Percentiles rank a stretch among this genome's conserved stretches.
phyloP scores from a whole-genome alignment of 2,888 invertebrate genomes.

The Encarsia formosa region DNA sequence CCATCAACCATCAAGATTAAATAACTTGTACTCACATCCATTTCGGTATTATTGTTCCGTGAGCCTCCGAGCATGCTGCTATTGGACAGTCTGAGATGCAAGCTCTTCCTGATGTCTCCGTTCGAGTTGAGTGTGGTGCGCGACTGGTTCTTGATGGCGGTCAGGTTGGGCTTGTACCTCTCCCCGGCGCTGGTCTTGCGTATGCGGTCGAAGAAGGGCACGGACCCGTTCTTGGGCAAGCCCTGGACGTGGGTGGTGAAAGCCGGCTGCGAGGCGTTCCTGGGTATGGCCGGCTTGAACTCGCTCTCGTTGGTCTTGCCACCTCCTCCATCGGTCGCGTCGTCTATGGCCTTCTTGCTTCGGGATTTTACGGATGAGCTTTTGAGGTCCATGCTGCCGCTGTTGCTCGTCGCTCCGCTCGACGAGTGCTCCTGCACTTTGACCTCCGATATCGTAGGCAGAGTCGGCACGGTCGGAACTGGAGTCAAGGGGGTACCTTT shows the following conservation, averaged over 20 bases:
- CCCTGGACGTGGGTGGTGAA: conserved; percentile 72
- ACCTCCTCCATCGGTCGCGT: conserved; percentile 44
- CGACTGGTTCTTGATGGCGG: conserved; percentile 74
- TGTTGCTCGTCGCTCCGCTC: conserved; percentile 56
- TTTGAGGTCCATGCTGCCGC: conserved; percentile 49
- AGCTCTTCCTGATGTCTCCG: conserved; percentile 65
- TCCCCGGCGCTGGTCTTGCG: conserved; percentile 80
- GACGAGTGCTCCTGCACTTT: conserved; percentile 64
- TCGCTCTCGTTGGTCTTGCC: conserved; percentile 42
- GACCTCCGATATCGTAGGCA: conserved; percentile 87
- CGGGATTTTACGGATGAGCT: conserved; percentile 40
- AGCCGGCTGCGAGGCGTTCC: conserved; percentile 85
- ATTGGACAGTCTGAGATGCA: conserved; percentile 57
- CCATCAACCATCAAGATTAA: too few species aligned
- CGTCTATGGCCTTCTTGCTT: conserved; percentile 47
- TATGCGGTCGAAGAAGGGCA: conserved; percentile 83
- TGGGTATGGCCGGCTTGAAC: conserved; percentile 60
- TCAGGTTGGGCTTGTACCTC: conserved; percentile 78
- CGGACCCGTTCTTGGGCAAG: conserved; percentile 82
- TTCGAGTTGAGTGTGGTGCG: conserved; percentile 74
- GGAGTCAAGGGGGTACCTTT: conserved; percentile 69
- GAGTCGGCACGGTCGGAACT: conserved; percentile 77
- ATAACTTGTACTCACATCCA: too few species aligned
- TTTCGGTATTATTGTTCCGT: conserved; percentile 59
- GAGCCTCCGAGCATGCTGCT: conserved; percentile 59